phyloP scores from a whole-genome alignment of 2,888 invertebrate genomes.

The Diabrotica balteata region DNA sequence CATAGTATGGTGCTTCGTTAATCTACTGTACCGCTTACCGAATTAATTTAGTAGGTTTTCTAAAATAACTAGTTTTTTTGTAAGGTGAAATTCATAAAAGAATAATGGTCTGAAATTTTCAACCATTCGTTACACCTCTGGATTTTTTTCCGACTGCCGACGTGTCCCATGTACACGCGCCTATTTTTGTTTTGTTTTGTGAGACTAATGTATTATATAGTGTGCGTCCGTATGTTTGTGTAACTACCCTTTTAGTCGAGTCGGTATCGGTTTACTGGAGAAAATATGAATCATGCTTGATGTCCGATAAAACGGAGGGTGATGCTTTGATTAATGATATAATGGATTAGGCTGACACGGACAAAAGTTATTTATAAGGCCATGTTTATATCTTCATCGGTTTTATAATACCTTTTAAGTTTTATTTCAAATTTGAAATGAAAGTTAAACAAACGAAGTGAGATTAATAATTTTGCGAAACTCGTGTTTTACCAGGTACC shows the following conservation, averaged over 20 bases:
- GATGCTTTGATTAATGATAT: conserved; percentile 20
- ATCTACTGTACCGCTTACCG: no score
- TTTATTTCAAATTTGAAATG: no score
- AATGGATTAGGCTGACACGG: background rate
- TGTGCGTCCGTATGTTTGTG: conserved; percentile 10
- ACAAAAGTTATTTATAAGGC: background rate
- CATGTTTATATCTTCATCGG: no score
- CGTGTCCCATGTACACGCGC: conserved; percentile 3
- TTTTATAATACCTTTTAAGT: no score
- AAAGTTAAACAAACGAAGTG: no score
- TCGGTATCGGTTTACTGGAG: conserved; percentile 13
- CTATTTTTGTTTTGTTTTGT: background rate
- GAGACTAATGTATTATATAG: conserved; percentile 4
- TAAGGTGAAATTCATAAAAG: no score
- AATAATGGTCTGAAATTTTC: no score
- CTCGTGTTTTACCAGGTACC: no score
- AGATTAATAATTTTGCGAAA: no score
- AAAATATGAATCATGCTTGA: conserved; percentile 21
- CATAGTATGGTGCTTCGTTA: no score
- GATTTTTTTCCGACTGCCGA: background rate
- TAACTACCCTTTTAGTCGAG: conserved; percentile 17
- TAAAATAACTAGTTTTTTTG: no score
- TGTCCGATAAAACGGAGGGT: conserved; percentile 13
- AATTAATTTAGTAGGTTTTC: no score
- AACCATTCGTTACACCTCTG: conserved; percentile 1